phyloP scores from a whole-genome alignment of 2,797 vertebrate species.

The Malurus splendens region DNA sequence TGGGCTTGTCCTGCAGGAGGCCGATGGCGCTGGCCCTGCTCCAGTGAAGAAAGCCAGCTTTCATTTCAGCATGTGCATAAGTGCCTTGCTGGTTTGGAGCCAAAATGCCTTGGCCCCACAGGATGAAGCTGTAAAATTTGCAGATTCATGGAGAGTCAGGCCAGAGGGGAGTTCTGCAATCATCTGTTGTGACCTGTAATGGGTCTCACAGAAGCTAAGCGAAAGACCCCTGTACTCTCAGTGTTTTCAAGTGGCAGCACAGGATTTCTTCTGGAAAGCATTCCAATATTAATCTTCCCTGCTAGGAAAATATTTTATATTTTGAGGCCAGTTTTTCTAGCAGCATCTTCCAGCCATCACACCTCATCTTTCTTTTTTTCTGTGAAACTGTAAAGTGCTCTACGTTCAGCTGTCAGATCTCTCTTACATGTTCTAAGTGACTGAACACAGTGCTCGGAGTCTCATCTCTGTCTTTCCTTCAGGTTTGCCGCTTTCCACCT shows the following conservation, averaged over 20 bases:
- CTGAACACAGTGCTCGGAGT: not conserved
- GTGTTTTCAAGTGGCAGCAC: not conserved
- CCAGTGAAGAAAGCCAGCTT: not conserved
- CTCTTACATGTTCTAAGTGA: not conserved
- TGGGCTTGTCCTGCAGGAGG: not conserved
- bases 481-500: not conserved
- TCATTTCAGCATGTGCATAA: not conserved
- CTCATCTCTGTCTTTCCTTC: not conserved
- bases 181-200: not conserved
- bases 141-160: constrained; percentile 8
- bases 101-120: constrained; percentile 24
- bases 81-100: constrained; percentile 12
- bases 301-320: not conserved
- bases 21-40: not conserved
- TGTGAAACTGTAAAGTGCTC: not conserved
- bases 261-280: not conserved
- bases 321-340: not conserved
- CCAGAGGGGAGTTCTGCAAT: not conserved
- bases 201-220: constrained; percentile 16
- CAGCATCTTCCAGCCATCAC: not conserved
- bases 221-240: not conserved
- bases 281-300: not conserved
- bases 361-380: not conserved
- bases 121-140: constrained; percentile 16
- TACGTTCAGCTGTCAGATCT: not conserved